These are phyloP conservation scores for Brachyptera risi DNA, from an alignment of 2,888 invertebrate species.

Conservation along the genomic window DNA sequence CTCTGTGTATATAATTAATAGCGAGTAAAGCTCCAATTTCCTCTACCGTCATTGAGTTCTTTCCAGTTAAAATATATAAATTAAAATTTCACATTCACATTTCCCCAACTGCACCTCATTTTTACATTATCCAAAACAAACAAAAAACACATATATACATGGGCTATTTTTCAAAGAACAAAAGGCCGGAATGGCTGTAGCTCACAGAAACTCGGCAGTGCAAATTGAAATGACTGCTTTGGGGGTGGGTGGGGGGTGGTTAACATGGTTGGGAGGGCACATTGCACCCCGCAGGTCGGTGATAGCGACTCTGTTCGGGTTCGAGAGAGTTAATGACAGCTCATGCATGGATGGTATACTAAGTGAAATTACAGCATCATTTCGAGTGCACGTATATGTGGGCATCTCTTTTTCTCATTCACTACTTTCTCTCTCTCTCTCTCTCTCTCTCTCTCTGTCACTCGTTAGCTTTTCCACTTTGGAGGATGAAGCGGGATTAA, in stretches of 20 bases:
- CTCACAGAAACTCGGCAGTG: constrained; percentile 24
- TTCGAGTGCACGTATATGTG: no score
- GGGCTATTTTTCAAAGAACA: constrained; percentile 28
- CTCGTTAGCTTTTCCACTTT: no score
- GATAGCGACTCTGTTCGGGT: constrained; percentile 5
- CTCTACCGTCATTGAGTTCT: no score
- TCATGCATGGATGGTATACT: not conserved
- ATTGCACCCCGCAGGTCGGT: constrained; percentile 6
- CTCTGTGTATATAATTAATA: no score
- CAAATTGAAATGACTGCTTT: constrained; percentile 26
- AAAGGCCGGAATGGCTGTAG: constrained; percentile 13
- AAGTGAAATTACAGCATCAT: no score
- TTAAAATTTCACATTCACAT: not conserved
- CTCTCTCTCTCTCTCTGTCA: no score
- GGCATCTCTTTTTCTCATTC: no score
- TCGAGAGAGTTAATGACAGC: constrained; percentile 1
- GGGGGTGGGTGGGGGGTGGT: not conserved
- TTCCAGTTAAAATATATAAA: no score
- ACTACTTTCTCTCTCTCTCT: no score
- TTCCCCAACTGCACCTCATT: constrained; percentile 14
- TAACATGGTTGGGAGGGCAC: no score
- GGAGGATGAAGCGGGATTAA: no score
- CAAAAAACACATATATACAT: constrained; percentile 7
- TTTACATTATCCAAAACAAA: constrained; percentile 22
- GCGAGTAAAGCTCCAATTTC: no score